Base-by-base conservation (phyloP, 92 coral and sea anemone genomes). In the Montipora capitata region DNA sequence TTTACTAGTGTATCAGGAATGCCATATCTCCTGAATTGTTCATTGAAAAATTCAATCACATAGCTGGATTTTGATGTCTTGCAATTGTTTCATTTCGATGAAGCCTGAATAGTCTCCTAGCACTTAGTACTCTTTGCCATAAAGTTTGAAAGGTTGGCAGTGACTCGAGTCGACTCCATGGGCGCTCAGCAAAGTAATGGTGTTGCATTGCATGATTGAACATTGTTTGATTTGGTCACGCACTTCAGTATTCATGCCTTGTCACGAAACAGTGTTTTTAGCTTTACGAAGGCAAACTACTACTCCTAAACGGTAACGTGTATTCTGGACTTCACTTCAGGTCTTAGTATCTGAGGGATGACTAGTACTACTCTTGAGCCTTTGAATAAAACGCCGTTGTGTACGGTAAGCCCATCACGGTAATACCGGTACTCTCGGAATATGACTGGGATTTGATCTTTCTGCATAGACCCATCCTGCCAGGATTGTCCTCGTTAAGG, bases 211-310 rank as follows among this genome's bases (percentile, higher is more conserved):
- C 62, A 92, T 88, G n/a, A 81, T 79, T 13, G 74, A 78, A 61
- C 93, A 92, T 49, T 92, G 78, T 3, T 49, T 67, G 68, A 88
- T 76, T 49, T 59, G 85, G 52, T 88, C 88, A 78, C 77, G 59
- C 51, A 92, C 82, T 27, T 92, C 93, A 40, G 40, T 59, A 12
- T 82, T 85, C 91, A 89, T 88, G 15, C 63, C 40, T 7, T 93
- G 95, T 91, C 93, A 92, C 42, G 77, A 88, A 11, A 83, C 79
- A 8, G 74, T 39, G 74, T 92, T 87, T 88, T 90, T 54, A 3
- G 95, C 95, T 54, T 88, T 88, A 6, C 87, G 81, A 11, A 88
- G 84, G 76, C 95, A 92, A 7, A 90, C 66, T 78, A 80, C 87
- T 5, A 66, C 70, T 14, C 90, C 93, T 12, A 74, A 81, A 61